These are phyloP conservation scores for Spodoptera littoralis DNA, from an alignment of 2,888 invertebrate genomes.

Conservation along the genomic window DNA sequence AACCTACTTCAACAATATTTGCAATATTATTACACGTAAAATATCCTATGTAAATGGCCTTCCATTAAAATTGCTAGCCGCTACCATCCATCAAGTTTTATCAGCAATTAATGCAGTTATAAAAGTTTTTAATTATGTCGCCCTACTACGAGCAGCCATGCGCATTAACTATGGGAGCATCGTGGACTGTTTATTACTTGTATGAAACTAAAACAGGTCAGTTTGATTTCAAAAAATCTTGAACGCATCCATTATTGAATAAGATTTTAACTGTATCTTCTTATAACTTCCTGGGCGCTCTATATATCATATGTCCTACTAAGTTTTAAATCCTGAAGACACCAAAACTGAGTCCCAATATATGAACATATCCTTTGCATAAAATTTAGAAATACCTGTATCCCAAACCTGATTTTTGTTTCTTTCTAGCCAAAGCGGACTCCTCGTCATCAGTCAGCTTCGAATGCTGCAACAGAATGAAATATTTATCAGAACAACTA, in stretches of 20 bases:
- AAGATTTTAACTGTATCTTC: no score
- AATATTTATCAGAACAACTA: slow-evolving; percentile 72
- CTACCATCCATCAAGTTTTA: slow-evolving; percentile 26
- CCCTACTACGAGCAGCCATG: slow-evolving; percentile 13
- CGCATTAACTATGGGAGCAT: slow-evolving; percentile 26
- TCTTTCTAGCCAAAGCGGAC: slow-evolving; percentile 33
- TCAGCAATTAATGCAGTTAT: slow-evolving; percentile 17
- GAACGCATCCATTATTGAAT: no score
- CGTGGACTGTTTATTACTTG: not conserved
- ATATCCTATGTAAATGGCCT: slow-evolving; percentile 13
- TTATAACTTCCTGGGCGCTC: no score
- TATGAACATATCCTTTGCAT: no score
- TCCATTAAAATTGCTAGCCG: slow-evolving; percentile 19
- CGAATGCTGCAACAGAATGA: slow-evolving; percentile 77
- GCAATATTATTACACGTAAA: slow-evolving; percentile 1
- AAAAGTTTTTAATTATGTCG: slow-evolving; percentile 31
- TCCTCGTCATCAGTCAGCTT: slow-evolving; percentile 63
- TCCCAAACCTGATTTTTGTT: not conserved
- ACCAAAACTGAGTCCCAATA: no score
- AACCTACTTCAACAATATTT: not conserved
- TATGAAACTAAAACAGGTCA: no score
- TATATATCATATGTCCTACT: no score
- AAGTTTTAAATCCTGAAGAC: no score
- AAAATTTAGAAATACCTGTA: no score
- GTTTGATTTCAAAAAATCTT: no score